phyloP scores from a whole-genome alignment of 2,113 vertebrate species.

The Excalfactoria chinensis region DNA sequence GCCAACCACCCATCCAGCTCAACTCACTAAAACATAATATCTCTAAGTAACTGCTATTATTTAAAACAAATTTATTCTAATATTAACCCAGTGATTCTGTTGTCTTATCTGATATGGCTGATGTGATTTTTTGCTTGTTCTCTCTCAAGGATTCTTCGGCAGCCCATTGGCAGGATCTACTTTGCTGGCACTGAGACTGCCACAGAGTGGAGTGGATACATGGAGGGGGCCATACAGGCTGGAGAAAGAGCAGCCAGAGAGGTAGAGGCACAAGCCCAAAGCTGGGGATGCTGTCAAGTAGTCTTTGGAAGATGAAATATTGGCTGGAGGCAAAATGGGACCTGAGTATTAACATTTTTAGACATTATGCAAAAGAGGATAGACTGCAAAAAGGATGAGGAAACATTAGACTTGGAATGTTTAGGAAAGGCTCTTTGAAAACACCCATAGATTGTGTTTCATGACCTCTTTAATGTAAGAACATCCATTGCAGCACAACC shows the following conservation, averaged over 20 bases:
- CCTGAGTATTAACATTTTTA: neutral
- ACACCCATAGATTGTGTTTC: neutral
- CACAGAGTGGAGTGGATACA: slow-evolving; percentile 97
- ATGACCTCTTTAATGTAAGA: neutral
- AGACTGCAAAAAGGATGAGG: neutral
- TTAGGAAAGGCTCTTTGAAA: neutral
- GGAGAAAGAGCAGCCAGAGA: slow-evolving; percentile 95
- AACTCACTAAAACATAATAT: neutral
- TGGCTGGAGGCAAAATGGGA: neutral
- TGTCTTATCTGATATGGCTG: neutral
- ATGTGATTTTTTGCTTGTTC: neutral
- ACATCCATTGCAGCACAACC: neutral
- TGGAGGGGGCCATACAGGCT: slow-evolving; percentile 95
- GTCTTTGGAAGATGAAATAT: neutral
- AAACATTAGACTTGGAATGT: neutral
- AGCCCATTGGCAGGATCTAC: slow-evolving; percentile 87
- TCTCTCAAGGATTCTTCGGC: slow-evolving; percentile 86
- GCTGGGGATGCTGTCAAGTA: neutral
- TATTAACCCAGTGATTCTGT: neutral
- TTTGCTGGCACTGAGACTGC: slow-evolving; percentile 97
- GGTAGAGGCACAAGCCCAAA: slow-evolving; percentile 72
- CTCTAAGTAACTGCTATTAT: neutral
- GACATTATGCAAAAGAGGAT: neutral
- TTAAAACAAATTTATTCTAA: neutral
- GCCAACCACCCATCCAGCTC: neutral